Evolutionary conservation across 2,888 invertebrate genomes (phyloP).

Genomic region (Ditula angustiorana): DNA sequence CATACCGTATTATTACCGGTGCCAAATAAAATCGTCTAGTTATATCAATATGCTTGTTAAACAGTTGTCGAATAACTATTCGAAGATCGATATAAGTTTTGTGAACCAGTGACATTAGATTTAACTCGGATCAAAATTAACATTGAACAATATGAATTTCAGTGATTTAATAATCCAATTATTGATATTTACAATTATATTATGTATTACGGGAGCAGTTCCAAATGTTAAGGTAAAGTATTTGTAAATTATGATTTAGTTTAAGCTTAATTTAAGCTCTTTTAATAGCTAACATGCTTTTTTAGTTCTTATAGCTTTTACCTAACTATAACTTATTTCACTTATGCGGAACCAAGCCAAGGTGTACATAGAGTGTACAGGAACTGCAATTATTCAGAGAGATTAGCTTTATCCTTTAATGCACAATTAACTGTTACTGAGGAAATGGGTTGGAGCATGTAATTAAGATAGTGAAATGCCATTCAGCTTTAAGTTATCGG

Average conservation of each 20-base stretch:
- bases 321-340: not conserved
- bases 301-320: not conserved
- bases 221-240: slow-evolving; percentile 72
- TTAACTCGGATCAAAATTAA: slow-evolving; percentile 33
- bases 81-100: slow-evolving; percentile 61
- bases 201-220: slow-evolving; percentile 64
- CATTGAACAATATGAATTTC: slow-evolving; percentile 68
- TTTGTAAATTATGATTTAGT: slow-evolving; percentile 35
- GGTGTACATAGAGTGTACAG: not conserved
- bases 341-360: not conserved
- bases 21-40: slow-evolving; percentile 53
- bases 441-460: not conserved
- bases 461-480: not conserved
- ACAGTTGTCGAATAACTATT: slow-evolving; percentile 56
- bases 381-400: not conserved
- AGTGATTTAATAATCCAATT: slow-evolving; percentile 69
- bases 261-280: not conserved
- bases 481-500: too few species aligned
- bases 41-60: slow-evolving; percentile 74
- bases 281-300: not conserved
- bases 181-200: slow-evolving; percentile 69
- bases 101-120: slow-evolving; percentile 62
- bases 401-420: not conserved
- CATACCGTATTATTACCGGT: slow-evolving; percentile 53
- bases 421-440: not conserved